Percentiles rank a stretch among this genome's conserved stretches.
Conservation (phyloP, 2,113 vertebrate genomes). For the Leiothrix lutea region DNA sequence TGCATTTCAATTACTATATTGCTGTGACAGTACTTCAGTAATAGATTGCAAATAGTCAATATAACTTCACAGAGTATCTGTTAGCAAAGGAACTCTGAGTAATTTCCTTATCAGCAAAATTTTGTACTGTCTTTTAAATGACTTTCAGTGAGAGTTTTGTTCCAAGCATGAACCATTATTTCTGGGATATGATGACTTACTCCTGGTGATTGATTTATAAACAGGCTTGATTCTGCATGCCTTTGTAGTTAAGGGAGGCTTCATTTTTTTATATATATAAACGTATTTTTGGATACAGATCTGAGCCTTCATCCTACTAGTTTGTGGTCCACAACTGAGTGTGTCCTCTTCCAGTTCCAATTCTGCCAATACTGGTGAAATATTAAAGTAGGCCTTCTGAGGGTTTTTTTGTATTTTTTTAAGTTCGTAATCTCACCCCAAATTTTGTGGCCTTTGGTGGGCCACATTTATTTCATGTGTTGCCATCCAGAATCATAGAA, state of each 20-base stretch:
- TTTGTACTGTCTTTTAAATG: background rate
- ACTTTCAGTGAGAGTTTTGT: background rate
- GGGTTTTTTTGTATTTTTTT: background rate
- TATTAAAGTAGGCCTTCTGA: background rate
- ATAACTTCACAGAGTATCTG: background rate
- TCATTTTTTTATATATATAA: background rate
- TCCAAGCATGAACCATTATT: background rate
- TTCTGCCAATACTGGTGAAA: background rate
- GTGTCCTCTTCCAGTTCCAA: background rate
- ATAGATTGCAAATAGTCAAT: background rate
- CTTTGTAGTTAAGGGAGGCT: background rate
- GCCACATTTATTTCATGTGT: background rate
- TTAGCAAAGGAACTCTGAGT: background rate
- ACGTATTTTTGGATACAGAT: background rate
- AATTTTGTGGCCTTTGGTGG: background rate
- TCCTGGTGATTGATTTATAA: background rate
- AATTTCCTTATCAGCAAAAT: background rate
- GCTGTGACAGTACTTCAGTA: background rate
- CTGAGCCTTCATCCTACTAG: background rate
- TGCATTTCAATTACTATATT: background rate
- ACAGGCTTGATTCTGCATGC: background rate
- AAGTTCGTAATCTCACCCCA: background rate
- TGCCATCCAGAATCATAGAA: background rate
- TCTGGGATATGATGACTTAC: background rate
- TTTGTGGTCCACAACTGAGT: background rate